Evolutionary conservation across 2,113 vertebrate genomes (phyloP).

Genomic region (Suncus etruscus): DNA sequence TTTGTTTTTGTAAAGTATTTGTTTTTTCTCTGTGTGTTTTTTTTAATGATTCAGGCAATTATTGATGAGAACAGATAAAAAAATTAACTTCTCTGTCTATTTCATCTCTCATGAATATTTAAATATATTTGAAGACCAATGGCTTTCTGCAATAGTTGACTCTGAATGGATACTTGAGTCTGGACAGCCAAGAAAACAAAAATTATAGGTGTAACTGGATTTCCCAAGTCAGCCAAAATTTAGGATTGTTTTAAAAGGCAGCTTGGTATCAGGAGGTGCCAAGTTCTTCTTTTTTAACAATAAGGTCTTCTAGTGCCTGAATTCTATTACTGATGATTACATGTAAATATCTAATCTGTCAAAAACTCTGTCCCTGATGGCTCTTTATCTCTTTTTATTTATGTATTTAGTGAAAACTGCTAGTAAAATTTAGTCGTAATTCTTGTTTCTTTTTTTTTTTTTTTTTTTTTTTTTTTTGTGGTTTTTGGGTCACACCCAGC

Average conservation of each 20-base stretch:
- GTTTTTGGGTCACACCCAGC: no score
- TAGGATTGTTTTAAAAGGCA: not conserved
- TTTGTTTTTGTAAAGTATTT: constrained; percentile 31
- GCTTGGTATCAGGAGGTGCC: not conserved
- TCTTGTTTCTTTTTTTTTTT: constrained; percentile 53
- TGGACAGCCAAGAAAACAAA: not conserved
- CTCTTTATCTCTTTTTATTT: constrained; percentile 72
- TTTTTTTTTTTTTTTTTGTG: no score
- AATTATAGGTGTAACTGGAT: not conserved
- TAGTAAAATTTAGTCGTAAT: constrained; percentile 31
- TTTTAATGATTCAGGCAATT: constrained; percentile 37
- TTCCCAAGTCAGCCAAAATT: not conserved
- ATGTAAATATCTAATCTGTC: not conserved
- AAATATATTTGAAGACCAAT: constrained; percentile 34
- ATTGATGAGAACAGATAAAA: not conserved
- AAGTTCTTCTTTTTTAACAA: not conserved
- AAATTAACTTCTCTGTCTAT: not conserved
- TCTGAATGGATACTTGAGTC: not conserved
- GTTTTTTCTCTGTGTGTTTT: not conserved
- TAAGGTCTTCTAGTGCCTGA: constrained; percentile 10
- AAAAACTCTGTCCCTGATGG: not conserved
- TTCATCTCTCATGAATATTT: constrained; percentile 36
- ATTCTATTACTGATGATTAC: constrained; percentile 22
- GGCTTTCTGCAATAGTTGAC: constrained; percentile 21
- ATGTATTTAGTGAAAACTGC: constrained; percentile 19